phyloP scores from a whole-genome alignment of 2,797 vertebrate species.

The Phataginus tricuspis region DNA sequence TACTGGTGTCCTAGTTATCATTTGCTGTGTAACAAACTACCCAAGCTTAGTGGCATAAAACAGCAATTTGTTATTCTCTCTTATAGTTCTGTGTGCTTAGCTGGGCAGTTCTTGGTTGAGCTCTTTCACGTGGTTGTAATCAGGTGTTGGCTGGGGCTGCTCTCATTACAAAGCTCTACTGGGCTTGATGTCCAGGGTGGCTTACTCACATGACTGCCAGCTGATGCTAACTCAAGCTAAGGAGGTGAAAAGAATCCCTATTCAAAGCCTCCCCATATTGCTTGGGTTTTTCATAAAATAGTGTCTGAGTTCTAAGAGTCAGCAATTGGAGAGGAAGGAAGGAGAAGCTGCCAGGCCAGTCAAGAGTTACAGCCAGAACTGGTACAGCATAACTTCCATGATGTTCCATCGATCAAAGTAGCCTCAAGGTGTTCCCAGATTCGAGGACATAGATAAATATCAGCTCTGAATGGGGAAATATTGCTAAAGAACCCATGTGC shows the following conservation, averaged over 20 bases:
- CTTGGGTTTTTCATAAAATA: conserved; percentile 25
- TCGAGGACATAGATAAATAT: not conserved
- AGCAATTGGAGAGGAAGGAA: not conserved
- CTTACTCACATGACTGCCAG: not conserved
- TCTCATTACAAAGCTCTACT: not conserved
- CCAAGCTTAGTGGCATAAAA: not conserved
- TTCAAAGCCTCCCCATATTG: not conserved
- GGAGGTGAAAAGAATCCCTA: not conserved
- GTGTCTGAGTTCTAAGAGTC: not conserved
- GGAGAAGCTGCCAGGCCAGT: not conserved
- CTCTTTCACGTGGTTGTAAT: not conserved
- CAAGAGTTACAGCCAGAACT: not conserved
- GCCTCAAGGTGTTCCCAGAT: not conserved
- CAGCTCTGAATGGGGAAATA: not conserved
- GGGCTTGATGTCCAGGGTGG: not conserved
- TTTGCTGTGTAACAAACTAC: not conserved
- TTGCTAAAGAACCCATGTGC: not conserved
- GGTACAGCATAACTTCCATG: not conserved
- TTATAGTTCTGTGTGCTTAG: not conserved
- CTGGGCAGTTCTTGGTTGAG: not conserved
- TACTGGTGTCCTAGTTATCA: not conserved
- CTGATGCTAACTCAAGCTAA: not conserved
- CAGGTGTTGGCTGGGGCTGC: not conserved
- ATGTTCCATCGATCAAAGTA: not conserved
- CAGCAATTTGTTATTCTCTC: not conserved